Percentiles rank a stretch among this genome's conserved stretches.
phyloP scores from a whole-genome alignment of 1,140 invertebrate genomes.

The Drosophila kepulauana region DNA sequence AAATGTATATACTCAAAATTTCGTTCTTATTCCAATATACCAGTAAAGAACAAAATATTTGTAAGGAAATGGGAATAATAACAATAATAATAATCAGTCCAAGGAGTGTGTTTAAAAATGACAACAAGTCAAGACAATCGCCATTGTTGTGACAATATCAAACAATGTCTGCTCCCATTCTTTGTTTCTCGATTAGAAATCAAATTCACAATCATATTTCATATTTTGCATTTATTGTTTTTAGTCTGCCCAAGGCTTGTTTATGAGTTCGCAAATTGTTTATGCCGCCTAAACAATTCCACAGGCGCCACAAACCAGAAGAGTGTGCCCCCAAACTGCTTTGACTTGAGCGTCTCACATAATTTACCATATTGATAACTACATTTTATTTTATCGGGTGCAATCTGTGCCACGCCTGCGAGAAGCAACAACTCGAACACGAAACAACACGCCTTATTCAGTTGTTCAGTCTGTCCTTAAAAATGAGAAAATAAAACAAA shows the following conservation, averaged over 20 bases:
- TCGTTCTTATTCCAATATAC: no score
- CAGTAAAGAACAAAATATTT: no score
- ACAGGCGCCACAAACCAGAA: conserved; percentile 59
- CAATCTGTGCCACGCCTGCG: conserved; percentile 44
- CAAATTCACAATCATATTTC: conserved; percentile 5
- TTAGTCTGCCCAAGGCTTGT: conserved; percentile 24
- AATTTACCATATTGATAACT: conserved; percentile 71
- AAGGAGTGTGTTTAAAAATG: no score
- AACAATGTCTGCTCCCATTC: background rate
- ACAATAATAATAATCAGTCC: no score
- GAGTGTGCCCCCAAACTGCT: background rate
- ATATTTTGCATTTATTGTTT: conserved; percentile 32
- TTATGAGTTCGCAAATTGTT: conserved; percentile 56
- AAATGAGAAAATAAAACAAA: no score
- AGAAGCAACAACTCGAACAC: conserved; percentile 62
- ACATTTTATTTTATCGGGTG: conserved; percentile 49
- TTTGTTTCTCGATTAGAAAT: conserved; percentile 1
- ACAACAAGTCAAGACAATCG: background rate
- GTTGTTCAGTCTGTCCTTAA: conserved; percentile 17
- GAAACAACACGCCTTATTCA: conserved; percentile 43
- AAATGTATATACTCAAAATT: no score
- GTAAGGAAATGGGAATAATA: no score
- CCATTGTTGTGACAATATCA: background rate
- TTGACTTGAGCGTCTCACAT: conserved; percentile 26
- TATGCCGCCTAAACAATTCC: conserved; percentile 73